These are phyloP conservation scores for Delphinus delphis DNA, from an alignment of 2,113 vertebrate species.

Conservation along the genomic window DNA sequence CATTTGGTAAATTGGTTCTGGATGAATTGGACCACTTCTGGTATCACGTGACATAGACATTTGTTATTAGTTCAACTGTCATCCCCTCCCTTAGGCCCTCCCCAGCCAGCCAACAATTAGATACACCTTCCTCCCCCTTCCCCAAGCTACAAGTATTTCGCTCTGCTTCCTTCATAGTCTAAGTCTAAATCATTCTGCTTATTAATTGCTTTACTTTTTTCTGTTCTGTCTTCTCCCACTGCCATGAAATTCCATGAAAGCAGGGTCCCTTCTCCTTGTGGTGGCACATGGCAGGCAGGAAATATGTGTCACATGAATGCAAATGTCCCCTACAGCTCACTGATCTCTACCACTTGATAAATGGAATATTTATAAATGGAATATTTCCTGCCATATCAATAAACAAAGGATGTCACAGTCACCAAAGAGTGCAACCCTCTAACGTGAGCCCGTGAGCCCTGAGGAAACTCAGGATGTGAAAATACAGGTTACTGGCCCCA, in stretches of 20 bases:
- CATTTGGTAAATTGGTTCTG: background rate
- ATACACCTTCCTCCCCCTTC: too few relatives aligned
- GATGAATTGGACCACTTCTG: background rate
- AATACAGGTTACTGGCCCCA: too few relatives aligned
- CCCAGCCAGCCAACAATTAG: background rate
- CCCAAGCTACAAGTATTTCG: background rate
- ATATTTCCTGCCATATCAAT: too few relatives aligned
- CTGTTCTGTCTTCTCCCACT: background rate
- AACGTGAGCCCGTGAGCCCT: too few relatives aligned
- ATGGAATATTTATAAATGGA: too few relatives aligned
- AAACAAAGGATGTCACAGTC: too few relatives aligned
- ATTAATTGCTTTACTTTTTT: background rate
- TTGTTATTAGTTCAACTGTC: background rate
- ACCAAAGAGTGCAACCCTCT: too few relatives aligned
- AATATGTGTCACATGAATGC: background rate
- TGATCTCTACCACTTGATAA: background rate
- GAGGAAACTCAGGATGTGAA: too few relatives aligned
- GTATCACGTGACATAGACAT: background rate
- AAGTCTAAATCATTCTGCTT: background rate
- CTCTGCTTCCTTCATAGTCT: background rate
- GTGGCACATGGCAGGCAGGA: background rate
- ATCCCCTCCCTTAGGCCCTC: background rate
- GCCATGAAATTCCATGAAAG: background rate
- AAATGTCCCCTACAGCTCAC: background rate
- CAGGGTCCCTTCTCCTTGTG: background rate